phyloP scores from a whole-genome alignment of 37 sponge, comb jelly and placozoan genomes.

The Aphrocallistes beatrix region DNA sequence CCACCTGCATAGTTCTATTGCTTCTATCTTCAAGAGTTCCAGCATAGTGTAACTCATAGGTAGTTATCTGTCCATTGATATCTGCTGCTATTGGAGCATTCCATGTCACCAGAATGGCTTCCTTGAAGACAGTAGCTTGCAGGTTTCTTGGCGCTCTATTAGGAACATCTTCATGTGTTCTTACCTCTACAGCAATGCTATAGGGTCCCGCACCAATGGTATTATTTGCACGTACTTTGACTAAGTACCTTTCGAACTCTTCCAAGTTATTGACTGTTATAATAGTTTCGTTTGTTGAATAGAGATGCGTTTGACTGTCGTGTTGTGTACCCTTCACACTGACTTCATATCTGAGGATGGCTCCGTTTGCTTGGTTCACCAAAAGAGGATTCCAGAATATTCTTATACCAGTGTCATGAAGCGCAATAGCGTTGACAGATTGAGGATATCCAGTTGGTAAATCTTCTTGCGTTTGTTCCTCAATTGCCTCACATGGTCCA shows the following conservation, averaged over 20 bases:
- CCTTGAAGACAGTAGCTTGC: neutral
- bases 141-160: neutral
- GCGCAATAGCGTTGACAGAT: neutral
- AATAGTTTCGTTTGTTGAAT: neutral
- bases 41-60: neutral
- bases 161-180: neutral
- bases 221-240: neutral
- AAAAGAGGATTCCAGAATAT: neutral
- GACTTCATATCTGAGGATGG: neutral
- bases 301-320: neutral
- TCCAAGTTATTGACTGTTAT: neutral
- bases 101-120: neutral
- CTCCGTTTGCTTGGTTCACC: neutral
- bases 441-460: neutral
- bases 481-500: neutral
- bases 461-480: neutral
- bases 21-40: neutral
- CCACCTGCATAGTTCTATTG: neutral
- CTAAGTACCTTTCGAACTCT: neutral
- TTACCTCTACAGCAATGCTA: neutral
- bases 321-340: neutral
- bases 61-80: conserved; percentile 6
- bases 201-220: neutral
- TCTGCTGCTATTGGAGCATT: neutral
- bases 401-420: neutral